phyloP scores from a whole-genome alignment of 2,113 vertebrate genomes.

The Zosterops japonicus region DNA sequence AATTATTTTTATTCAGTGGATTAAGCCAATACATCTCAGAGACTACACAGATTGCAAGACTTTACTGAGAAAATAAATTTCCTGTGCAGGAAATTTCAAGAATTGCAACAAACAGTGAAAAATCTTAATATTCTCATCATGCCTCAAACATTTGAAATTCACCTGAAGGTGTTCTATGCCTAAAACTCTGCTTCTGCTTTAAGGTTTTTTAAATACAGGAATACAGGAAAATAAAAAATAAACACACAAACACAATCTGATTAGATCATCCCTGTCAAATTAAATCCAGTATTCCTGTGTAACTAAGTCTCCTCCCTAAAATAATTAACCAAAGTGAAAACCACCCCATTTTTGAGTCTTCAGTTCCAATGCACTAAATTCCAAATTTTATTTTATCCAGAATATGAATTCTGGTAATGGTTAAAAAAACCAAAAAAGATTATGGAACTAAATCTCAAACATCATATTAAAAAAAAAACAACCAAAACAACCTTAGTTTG shows the following conservation, averaged over 20 bases:
- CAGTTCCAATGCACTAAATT: not conserved
- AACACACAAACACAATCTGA: not conserved
- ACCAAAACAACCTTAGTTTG: not conserved
- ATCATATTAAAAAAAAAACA: not conserved
- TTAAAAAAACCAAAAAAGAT: not conserved
- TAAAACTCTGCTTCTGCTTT: not conserved
- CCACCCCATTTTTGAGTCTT: not conserved
- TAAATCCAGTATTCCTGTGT: not conserved
- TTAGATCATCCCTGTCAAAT: not conserved
- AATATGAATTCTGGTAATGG: not conserved
- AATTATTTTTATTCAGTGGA: slow-evolving; percentile 1
- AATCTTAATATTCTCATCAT: not conserved
- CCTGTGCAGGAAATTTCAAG: not conserved
- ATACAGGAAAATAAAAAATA: not conserved
- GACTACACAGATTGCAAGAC: not conserved
- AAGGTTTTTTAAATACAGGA: not conserved
- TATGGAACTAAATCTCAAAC: not conserved
- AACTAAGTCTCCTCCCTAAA: not conserved
- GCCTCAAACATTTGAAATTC: not conserved
- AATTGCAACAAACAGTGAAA: not conserved
- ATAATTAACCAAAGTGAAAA: not conserved
- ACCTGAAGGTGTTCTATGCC: not conserved
- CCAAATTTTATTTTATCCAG: not conserved
- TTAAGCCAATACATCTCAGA: not conserved
- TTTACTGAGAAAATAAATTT: slow-evolving; percentile 17